phyloP scores from a whole-genome alignment of 2,113 vertebrate species.

The Corydoras sp. region DNA sequence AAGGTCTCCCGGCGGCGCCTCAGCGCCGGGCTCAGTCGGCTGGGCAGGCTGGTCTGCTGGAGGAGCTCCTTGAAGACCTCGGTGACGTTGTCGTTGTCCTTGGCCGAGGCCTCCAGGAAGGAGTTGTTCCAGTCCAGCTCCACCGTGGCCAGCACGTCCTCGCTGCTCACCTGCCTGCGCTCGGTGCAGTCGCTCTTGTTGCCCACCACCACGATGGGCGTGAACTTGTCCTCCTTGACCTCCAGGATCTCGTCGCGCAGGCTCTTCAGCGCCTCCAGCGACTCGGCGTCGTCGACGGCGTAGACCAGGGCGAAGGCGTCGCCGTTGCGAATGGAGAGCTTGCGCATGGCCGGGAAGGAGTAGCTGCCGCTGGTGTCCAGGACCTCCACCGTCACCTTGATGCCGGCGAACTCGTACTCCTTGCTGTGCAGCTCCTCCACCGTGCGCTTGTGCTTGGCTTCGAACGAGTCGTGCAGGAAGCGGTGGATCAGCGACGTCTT shows the following conservation, averaged over 20 bases:
- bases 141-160: slow-evolving; percentile 74
- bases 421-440: slow-evolving; percentile 89
- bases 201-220: slow-evolving; percentile 81
- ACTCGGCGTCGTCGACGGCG: slow-evolving; percentile 76
- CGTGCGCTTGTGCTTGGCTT: slow-evolving; percentile 80
- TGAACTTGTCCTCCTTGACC: slow-evolving; percentile 81
- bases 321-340: slow-evolving; percentile 83
- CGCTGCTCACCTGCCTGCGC: slow-evolving; percentile 62
- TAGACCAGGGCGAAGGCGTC: slow-evolving; percentile 85
- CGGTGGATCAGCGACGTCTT: slow-evolving; percentile 82
- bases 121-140: slow-evolving; percentile 87
- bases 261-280: slow-evolving; percentile 76
- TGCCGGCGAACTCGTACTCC: slow-evolving; percentile 76
- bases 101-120: slow-evolving; percentile 80
- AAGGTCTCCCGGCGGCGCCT: slow-evolving; percentile 80
- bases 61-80: slow-evolving; percentile 85
- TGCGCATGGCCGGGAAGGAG: slow-evolving; percentile 88
- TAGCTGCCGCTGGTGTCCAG: slow-evolving; percentile 89
- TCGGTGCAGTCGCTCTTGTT: slow-evolving; percentile 75
- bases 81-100: slow-evolving; percentile 79
- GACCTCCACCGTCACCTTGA: slow-evolving; percentile 78
- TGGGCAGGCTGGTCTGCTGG: slow-evolving; percentile 76
- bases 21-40: slow-evolving; percentile 75
- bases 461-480: slow-evolving; percentile 82
- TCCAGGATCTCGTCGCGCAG: slow-evolving; percentile 85